phyloP scores from a whole-genome alignment of 1,140 invertebrate genomes.

The Homarus americanus region DNA sequence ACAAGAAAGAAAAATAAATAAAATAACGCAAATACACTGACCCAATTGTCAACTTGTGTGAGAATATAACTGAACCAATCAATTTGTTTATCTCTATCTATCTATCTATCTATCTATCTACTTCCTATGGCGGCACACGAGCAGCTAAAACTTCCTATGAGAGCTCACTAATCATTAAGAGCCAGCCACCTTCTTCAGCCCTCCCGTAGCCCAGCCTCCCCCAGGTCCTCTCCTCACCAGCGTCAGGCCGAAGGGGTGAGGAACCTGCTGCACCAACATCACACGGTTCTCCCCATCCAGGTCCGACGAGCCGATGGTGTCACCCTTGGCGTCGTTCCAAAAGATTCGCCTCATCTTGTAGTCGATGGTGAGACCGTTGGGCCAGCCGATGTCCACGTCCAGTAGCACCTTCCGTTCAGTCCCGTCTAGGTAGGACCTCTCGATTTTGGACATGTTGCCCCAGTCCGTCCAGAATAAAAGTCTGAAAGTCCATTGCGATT shows the following conservation, averaged over 20 bases:
- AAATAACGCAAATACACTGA: too few relatives aligned
- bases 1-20: too few relatives aligned
- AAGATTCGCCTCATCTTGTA: constrained; percentile 91
- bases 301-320: constrained; percentile 93
- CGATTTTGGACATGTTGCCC: constrained; percentile 91
- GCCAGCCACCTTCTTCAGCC: too few relatives aligned
- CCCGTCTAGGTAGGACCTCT: constrained; percentile 94
- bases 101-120: too few relatives aligned
- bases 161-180: too few relatives aligned
- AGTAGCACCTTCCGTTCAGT: constrained; percentile 85
- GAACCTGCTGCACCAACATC: constrained; percentile 85
- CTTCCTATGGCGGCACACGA: too few relatives aligned
- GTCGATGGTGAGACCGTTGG: constrained; percentile 97
- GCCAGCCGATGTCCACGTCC: constrained; percentile 90
- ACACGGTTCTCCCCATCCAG: constrained; percentile 88
- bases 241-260: constrained; percentile 90
- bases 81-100: too few relatives aligned
- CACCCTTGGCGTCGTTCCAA: constrained; percentile 97
- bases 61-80: too few relatives aligned
- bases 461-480: constrained; percentile 96
- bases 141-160: too few relatives aligned
- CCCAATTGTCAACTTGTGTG: too few relatives aligned
- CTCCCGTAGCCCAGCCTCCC: neutral
- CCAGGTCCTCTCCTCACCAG: constrained; percentile 78
- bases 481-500: too few relatives aligned